Percentiles rank a stretch among this genome's conserved stretches.
phyloP scores from a whole-genome alignment of 2,888 invertebrate species.

The Gandaritis pyraliata region DNA sequence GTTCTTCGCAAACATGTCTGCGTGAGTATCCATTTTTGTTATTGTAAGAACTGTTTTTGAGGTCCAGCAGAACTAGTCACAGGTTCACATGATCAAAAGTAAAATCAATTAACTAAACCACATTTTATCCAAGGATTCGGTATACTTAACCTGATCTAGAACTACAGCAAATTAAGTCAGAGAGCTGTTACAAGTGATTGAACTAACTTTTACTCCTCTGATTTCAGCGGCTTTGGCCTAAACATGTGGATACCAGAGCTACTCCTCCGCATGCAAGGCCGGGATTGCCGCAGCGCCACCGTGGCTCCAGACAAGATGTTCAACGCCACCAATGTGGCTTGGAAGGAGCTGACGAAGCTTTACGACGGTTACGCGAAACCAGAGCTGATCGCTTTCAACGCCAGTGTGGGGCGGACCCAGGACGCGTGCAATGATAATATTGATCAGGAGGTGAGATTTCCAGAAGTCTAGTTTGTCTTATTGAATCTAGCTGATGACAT shows the following conservation, averaged over 20 bases:
- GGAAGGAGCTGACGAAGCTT: conserved; percentile 77
- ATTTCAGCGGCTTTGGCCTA: conserved; percentile 86
- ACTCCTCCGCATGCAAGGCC: conserved; percentile 83
- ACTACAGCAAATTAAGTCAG: too few species aligned
- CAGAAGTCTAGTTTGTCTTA: neutral
- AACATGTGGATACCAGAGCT: conserved; percentile 92
- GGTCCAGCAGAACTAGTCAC: too few species aligned
- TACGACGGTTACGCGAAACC: conserved; percentile 66
- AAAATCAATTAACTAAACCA: too few species aligned
- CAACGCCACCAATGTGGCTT: conserved; percentile 57
- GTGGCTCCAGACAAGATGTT: conserved; percentile 61
- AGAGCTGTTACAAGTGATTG: neutral
- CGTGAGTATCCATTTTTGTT: conserved; percentile 61
- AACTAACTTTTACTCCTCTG: neutral
- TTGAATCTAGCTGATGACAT: neutral
- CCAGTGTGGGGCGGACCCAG: conserved; percentile 37
- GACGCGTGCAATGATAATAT: conserved; percentile 62
- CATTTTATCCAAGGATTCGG: too few species aligned
- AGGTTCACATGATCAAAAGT: too few species aligned
- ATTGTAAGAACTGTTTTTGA: too few species aligned
- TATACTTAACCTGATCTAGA: too few species aligned
- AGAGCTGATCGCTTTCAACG: conserved; percentile 51
- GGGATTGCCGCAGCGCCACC: conserved; percentile 61
- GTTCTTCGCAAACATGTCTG: conserved; percentile 80
- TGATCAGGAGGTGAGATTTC: conserved; percentile 62